Conservation (phyloP, 2,797 vertebrate species). For the Hybognathus amarus region DNA sequence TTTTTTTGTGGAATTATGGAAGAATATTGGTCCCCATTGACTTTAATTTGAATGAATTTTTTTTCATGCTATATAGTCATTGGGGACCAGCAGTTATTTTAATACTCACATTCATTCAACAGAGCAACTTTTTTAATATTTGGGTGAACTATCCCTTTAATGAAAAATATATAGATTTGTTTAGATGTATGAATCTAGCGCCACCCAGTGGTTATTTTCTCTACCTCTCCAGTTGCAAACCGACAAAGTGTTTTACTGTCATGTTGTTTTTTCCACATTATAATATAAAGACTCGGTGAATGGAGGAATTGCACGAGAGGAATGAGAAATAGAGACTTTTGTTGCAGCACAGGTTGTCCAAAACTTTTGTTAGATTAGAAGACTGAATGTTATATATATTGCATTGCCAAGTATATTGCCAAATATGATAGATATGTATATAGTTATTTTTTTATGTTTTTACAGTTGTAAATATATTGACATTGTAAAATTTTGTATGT, state of each 20-base stretch:
- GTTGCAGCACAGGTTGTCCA: neutral
- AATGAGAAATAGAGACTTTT: neutral
- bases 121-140: neutral
- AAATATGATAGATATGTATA: neutral
- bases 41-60: too few species aligned
- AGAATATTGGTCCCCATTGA: neutral
- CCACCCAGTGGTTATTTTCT: conserved; percentile 22
- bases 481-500: conserved; percentile 16
- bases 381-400: neutral
- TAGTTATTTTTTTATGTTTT: neutral
- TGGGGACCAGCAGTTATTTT: neutral
- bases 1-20: neutral
- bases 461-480: neutral
- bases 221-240: neutral
- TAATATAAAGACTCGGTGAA: neutral
- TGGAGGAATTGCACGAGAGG: neutral
- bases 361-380: neutral
- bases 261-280: too few species aligned
- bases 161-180: neutral
- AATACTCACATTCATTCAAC: neutral
- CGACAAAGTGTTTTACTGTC: neutral
- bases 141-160: neutral
- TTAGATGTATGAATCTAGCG: neutral
- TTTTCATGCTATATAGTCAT: too few species aligned
- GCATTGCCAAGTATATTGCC: neutral